These are phyloP conservation scores for Luperina testacea DNA, from an alignment of 2,888 invertebrate genomes.

Conservation along the genomic window DNA sequence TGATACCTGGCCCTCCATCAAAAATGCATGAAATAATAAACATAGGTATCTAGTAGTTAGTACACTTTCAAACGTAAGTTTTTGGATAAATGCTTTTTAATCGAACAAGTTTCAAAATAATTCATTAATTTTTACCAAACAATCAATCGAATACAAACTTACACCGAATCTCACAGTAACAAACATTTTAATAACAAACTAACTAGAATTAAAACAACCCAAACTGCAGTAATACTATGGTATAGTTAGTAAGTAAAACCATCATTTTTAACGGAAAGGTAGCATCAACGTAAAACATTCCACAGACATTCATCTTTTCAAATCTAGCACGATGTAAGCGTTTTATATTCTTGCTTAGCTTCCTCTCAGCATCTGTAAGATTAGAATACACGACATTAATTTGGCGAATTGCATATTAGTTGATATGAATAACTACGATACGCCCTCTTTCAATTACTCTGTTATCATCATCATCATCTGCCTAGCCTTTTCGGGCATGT, in stretches of 20 bases:
- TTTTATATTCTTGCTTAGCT: constrained; percentile 18
- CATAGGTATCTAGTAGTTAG: too few relatives aligned
- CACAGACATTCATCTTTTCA: constrained; percentile 7
- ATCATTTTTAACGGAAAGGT: constrained; percentile 8
- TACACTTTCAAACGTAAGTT: background rate
- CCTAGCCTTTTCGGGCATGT: too few relatives aligned
- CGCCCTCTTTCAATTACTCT: background rate
- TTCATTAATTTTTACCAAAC: background rate
- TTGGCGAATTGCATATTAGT: background rate
- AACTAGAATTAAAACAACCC: background rate
- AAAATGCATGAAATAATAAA: too few relatives aligned
- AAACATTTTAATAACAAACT: background rate
- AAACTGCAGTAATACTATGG: constrained; percentile 11
- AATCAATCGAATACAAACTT: background rate
- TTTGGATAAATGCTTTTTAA: background rate
- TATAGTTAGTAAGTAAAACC: constrained; percentile 12
- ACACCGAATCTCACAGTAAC: background rate
- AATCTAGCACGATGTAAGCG: constrained; percentile 17
- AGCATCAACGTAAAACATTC: constrained; percentile 28
- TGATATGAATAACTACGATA: background rate
- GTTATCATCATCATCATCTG: too few relatives aligned
- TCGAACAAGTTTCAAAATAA: background rate
- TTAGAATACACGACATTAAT: background rate
- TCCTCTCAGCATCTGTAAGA: constrained; percentile 17
- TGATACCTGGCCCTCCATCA: too few relatives aligned